These are phyloP conservation scores for Cheilosia vulpina DNA, from an alignment of 2,888 invertebrate genomes.

Conservation along the genomic window DNA sequence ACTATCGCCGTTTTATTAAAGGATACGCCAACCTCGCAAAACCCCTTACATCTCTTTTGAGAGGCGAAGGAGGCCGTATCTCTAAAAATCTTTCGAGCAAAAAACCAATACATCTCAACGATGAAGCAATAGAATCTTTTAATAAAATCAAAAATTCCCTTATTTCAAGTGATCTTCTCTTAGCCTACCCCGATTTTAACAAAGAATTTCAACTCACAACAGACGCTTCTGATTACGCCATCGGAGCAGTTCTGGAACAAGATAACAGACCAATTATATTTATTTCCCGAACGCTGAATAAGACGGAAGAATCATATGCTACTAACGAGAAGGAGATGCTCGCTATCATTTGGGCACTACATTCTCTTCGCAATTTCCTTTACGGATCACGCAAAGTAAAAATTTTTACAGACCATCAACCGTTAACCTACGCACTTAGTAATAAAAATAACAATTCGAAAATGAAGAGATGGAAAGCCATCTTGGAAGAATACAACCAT, in stretches of 20 bases:
- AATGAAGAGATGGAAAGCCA: constrained; percentile 51
- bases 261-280: neutral
- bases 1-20: constrained; percentile 44
- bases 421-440: no score
- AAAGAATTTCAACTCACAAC: constrained; percentile 58
- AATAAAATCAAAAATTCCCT: constrained; percentile 29
- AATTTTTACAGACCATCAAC: fast-evolving
- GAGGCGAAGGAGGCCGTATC: constrained; percentile 41
- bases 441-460: no score
- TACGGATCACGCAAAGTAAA: neutral
- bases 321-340: constrained; percentile 57
- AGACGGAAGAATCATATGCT: constrained; percentile 53
- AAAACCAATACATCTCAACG: constrained; percentile 1
- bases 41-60: constrained; percentile 34
- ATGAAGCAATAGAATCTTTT: constrained; percentile 29
- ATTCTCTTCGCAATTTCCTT: constrained; percentile 29
- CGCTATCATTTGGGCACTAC: constrained; percentile 25
- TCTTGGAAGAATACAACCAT: constrained; percentile 62
- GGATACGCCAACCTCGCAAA: constrained; percentile 47
- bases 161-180: constrained; percentile 13
- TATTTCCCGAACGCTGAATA: constrained; percentile 28
- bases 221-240: constrained; percentile 55
- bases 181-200: constrained; percentile 55
- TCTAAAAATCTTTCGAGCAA: constrained; percentile 36
- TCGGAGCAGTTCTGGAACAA: constrained; percentile 43